Evolutionary conservation across 2,113 vertebrate genomes (phyloP).

Genomic region (Raja brachyura): DNA sequence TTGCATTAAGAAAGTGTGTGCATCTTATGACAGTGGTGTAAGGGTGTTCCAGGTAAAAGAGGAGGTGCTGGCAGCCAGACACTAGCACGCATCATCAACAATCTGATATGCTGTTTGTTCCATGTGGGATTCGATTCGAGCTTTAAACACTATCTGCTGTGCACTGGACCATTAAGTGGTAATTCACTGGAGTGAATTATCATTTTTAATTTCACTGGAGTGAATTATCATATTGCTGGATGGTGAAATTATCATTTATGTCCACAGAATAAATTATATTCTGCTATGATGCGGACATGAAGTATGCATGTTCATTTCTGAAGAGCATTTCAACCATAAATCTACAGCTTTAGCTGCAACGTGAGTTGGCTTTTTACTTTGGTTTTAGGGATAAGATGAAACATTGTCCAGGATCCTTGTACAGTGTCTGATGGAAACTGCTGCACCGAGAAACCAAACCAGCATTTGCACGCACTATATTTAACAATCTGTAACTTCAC

Average conservation of each 20-base stretch:
- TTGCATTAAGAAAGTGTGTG: neutral
- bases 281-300: conserved; percentile 35
- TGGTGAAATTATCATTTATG: conserved; percentile 36
- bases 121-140: conserved; percentile 33
- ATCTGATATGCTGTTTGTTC: conserved; percentile 38
- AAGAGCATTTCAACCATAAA: conserved; percentile 35
- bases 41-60: conserved; percentile 28
- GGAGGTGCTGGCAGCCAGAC: conserved; percentile 6
- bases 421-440: neutral
- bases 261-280: conserved; percentile 36
- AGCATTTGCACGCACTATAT: neutral
- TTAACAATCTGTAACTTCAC: neutral
- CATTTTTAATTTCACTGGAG: conserved; percentile 39
- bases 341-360: conserved; percentile 20
- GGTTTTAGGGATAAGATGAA: conserved; percentile 26
- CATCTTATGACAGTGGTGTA: conserved; percentile 16
- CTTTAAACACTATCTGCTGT: conserved; percentile 33
- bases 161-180: conserved; percentile 37
- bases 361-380: conserved; percentile 15
- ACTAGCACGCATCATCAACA: conserved; percentile 29
- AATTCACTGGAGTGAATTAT: conserved; percentile 38
- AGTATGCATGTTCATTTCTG: conserved; percentile 32
- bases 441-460: neutral
- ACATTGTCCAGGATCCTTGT: neutral
- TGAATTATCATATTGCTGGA: conserved; percentile 36